phyloP scores from a whole-genome alignment of 2,797 vertebrate species.

The Squalus acanthias region DNA sequence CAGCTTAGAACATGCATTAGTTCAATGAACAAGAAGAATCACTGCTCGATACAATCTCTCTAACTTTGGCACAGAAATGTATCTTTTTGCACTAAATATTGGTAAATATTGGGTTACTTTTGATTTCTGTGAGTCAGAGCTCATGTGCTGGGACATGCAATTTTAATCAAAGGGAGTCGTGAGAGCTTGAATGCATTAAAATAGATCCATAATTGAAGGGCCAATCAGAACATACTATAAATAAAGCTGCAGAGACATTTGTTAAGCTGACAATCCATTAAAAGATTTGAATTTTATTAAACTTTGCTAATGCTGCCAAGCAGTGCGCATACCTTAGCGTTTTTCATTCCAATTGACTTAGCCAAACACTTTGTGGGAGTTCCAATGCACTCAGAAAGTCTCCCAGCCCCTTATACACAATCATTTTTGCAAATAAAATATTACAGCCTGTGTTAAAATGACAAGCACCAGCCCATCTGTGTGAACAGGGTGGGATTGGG shows the following conservation, averaged over 20 bases:
- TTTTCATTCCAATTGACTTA: neutral
- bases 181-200: neutral
- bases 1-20: neutral
- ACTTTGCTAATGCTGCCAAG: neutral
- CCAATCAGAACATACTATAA: neutral
- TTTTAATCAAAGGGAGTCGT: neutral
- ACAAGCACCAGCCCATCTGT: neutral
- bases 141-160: neutral
- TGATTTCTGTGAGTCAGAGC: neutral
- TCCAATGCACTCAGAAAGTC: too few relatives aligned
- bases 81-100: neutral
- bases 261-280: neutral
- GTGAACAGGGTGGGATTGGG: neutral
- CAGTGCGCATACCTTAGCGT: neutral
- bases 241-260: too few relatives aligned
- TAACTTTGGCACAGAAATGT: neutral
- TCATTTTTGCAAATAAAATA: neutral
- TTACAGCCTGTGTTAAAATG: neutral
- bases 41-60: neutral
- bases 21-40: neutral
- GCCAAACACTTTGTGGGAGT: neutral
- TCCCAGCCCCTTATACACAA: neutral
- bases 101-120: neutral
- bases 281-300: neutral
- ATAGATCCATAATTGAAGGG: neutral